These are phyloP conservation scores for Gobio gobio DNA, from an alignment of 2,113 vertebrate species.

Conservation along the genomic window DNA sequence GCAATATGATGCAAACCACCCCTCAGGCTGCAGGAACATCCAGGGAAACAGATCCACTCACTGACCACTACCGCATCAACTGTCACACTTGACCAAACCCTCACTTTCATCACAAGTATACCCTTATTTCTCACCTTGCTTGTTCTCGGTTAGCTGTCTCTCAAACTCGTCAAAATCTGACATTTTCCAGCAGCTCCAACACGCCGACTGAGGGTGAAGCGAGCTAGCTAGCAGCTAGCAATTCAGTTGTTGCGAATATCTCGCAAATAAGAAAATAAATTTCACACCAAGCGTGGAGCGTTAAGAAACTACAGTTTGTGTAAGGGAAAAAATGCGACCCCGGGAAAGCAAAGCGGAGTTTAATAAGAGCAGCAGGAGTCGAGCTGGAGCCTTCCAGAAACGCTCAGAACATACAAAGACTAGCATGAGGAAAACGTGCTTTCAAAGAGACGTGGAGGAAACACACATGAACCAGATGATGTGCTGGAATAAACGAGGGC, in stretches of 20 bases:
- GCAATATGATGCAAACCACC: background rate
- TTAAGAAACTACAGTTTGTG: background rate
- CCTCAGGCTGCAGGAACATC: background rate
- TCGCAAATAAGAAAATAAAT: background rate
- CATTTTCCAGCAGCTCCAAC: constrained; percentile 67
- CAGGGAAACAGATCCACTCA: background rate
- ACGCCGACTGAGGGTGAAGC: background rate
- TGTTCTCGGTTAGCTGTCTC: constrained; percentile 89
- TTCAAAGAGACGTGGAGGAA: constrained; percentile 8
- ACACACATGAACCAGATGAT: background rate
- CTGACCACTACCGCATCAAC: background rate
- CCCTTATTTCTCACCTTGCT: constrained; percentile 77
- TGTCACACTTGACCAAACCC: background rate
- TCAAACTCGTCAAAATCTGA: constrained; percentile 93
- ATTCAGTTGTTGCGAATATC: background rate
- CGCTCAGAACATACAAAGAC: constrained; percentile 25
- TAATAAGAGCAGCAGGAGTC: constrained; percentile 10
- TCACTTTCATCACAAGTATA: background rate
- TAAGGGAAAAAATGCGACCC: background rate
- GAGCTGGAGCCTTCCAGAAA: constrained; percentile 1
- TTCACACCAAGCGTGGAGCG: background rate
- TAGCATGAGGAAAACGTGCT: constrained; percentile 33
- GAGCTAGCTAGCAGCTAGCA: constrained; percentile 30
- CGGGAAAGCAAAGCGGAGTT: background rate
- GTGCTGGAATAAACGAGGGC: background rate